Evolutionary conservation across 2,797 vertebrate genomes (phyloP).

Genomic region (Eulemur coronatus): DNA sequence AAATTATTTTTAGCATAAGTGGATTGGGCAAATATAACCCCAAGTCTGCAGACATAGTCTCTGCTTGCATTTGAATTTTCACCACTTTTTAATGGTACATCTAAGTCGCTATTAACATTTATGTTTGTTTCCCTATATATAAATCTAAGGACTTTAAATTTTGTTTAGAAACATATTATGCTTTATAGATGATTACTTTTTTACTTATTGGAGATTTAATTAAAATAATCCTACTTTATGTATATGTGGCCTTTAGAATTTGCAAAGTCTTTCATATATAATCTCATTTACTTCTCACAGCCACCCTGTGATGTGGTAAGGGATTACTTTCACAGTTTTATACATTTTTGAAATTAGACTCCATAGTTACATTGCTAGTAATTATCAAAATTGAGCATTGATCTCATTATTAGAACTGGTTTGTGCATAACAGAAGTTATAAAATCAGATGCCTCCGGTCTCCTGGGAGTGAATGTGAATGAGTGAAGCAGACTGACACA

Average conservation of each 20-base stretch:
- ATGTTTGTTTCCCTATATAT: background rate
- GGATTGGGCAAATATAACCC: background rate
- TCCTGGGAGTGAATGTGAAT: background rate
- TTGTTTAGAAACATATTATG: background rate
- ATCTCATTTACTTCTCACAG: background rate
- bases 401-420: background rate
- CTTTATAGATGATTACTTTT: background rate
- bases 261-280: background rate
- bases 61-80: background rate
- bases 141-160: background rate
- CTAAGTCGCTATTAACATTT: background rate
- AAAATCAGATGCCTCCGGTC: background rate
- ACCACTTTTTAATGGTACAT: background rate
- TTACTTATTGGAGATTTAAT: constrained; percentile 4
- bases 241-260: background rate
- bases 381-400: background rate
- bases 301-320: background rate
- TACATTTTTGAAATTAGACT: constrained; percentile 5
- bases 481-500: background rate
- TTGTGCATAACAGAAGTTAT: background rate
- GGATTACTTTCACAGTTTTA: background rate
- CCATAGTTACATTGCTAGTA: background rate
- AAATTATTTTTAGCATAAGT: background rate
- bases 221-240: background rate
- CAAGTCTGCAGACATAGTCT: background rate